phyloP scores from a whole-genome alignment of 1,140 invertebrate species.

The Tetraneura akinire region DNA sequence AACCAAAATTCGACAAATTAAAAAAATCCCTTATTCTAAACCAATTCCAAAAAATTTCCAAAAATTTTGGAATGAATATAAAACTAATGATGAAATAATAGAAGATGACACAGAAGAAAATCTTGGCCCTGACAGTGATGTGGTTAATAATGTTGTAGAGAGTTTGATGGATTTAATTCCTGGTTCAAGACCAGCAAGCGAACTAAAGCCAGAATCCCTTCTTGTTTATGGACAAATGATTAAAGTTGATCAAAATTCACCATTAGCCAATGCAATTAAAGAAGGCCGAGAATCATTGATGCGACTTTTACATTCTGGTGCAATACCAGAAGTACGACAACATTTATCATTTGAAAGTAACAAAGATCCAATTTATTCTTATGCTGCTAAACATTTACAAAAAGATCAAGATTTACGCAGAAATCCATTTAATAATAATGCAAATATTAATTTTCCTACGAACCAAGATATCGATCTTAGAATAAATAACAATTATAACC shows the following conservation, averaged over 20 bases:
- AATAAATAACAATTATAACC: constrained; percentile 44
- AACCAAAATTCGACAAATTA: constrained; percentile 62
- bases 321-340: constrained; percentile 48
- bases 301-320: constrained; percentile 48
- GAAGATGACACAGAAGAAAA: constrained; percentile 40
- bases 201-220: constrained; percentile 43
- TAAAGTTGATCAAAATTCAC: constrained; percentile 47
- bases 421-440: constrained; percentile 39
- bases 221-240: constrained; percentile 48
- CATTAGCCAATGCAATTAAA: constrained; percentile 37
- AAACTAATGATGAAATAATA: constrained; percentile 41
- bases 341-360: constrained; percentile 47
- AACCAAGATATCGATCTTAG: constrained; percentile 41
- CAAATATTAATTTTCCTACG: constrained; percentile 12
- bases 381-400: constrained; percentile 37
- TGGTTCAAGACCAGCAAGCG: constrained; percentile 35
- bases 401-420: constrained; percentile 48
- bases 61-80: constrained; percentile 88
- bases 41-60: constrained; percentile 95
- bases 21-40: constrained; percentile 81
- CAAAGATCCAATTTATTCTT: constrained; percentile 46
- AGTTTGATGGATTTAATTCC: constrained; percentile 47
- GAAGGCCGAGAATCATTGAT: constrained; percentile 50
- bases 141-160: constrained; percentile 46
- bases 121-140: constrained; percentile 39